A percentile compares a stretch with the other conserved stretches of the same genome.
Evolutionary conservation across 2,113 vertebrate genomes (phyloP).

Genomic region (Psittacara wagleri): DNA sequence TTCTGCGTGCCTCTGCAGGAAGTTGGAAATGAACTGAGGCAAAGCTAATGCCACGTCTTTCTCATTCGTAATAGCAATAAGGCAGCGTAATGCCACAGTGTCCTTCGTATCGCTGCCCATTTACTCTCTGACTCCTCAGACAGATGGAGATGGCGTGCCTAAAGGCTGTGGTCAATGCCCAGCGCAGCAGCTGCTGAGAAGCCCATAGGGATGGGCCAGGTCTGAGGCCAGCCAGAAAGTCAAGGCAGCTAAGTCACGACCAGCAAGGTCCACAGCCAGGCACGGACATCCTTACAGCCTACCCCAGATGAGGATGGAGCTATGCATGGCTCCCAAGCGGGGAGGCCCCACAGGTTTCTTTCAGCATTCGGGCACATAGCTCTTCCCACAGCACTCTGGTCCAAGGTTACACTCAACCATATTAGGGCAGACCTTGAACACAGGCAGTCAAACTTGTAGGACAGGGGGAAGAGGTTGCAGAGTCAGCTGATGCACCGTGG

Average conservation of each 20-base stretch:
- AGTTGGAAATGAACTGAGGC: background rate
- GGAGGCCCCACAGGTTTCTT: background rate
- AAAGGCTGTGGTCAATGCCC: accelerated
- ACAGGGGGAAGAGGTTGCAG: background rate
- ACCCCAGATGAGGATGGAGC: background rate
- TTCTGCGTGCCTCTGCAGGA: background rate
- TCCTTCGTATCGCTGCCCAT: background rate
- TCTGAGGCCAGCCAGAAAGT: background rate
- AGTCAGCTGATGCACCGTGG: background rate
- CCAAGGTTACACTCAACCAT: background rate
- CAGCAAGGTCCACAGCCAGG: background rate
- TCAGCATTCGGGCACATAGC: background rate
- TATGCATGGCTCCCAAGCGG: background rate
- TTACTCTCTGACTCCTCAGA: background rate
- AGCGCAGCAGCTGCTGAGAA: background rate
- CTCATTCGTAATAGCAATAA: background rate
- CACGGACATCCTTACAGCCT: background rate
- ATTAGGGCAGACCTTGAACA: background rate
- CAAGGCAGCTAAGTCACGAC: background rate
- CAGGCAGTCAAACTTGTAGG: background rate
- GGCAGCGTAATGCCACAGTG: background rate
- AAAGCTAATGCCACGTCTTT: background rate
- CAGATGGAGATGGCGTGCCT: background rate
- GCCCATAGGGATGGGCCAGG: background rate
- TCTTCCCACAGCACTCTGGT: background rate